These are phyloP conservation scores for Meganola albula DNA, from an alignment of 2,888 invertebrate genomes.

Conservation along the genomic window DNA sequence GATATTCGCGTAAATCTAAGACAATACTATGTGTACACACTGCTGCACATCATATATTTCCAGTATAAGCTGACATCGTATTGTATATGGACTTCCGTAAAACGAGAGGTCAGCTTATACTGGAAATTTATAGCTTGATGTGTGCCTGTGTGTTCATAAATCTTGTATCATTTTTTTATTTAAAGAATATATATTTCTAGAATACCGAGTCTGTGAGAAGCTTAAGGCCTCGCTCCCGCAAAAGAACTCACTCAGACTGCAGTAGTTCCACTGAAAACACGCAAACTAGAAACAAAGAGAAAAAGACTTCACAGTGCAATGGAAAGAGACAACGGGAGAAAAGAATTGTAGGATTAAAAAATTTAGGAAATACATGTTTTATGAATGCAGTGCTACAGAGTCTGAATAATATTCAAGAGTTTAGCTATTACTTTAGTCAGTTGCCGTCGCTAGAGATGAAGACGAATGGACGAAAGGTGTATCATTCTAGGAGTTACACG, in stretches of 20 bases:
- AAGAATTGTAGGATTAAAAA: constrained; percentile 84
- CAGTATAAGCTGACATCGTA: too few species aligned
- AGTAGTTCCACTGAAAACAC: constrained; percentile 72
- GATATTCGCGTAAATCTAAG: too few species aligned
- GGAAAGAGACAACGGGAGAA: constrained; percentile 77
- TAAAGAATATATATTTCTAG: too few species aligned
- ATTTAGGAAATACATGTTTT: constrained; percentile 91
- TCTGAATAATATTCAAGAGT: constrained; percentile 89
- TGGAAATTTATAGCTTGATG: too few species aligned
- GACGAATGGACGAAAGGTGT: constrained; percentile 77
- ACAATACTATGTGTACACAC: too few species aligned
- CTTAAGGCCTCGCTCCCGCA: constrained; percentile 77
- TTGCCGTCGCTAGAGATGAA: constrained; percentile 84
- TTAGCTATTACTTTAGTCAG: constrained; percentile 88
- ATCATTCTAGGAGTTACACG: constrained; percentile 79
- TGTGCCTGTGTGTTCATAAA: too few species aligned
- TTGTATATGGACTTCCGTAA: too few species aligned
- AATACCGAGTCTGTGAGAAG: constrained; percentile 71
- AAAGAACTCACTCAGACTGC: constrained; percentile 78
- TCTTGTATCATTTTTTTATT: too few species aligned
- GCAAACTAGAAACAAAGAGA: constrained; percentile 47
- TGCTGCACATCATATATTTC: too few species aligned
- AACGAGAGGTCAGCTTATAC: too few species aligned
- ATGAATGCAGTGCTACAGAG: constrained; percentile 92
- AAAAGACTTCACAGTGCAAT: constrained; percentile 51